Conservation (phyloP, 2,797 vertebrate species). For the Ficedula albicollis region DNA sequence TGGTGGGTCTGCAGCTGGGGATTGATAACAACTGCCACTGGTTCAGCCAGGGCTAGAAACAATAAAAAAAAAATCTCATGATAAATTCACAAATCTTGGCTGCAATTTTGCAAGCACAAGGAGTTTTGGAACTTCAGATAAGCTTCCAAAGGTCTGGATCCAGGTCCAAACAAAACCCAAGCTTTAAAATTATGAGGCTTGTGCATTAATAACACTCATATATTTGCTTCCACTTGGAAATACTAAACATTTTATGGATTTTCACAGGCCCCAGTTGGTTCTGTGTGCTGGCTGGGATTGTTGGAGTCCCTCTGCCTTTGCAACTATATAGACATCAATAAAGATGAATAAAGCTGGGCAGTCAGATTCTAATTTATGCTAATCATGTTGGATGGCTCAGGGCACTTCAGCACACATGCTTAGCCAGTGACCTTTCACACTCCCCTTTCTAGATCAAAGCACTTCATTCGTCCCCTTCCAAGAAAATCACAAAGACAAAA, state of each 20-base stretch:
- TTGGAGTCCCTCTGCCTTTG: background rate
- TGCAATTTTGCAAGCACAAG: conserved; percentile 9
- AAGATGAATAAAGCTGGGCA: conserved; percentile 55
- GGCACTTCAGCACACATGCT: conserved; percentile 55
- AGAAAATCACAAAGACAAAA: conserved; percentile 67
- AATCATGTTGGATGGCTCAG: conserved; percentile 51
- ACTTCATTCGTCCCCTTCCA: conserved; percentile 40
- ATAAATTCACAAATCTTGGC: background rate
- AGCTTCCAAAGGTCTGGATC: conserved; percentile 22
- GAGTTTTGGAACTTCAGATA: conserved; percentile 38
- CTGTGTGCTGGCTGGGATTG: background rate
- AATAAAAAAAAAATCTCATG: background rate
- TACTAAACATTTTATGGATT: conserved; percentile 43
- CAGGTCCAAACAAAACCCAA: conserved; percentile 41
- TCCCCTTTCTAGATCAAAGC: conserved; percentile 55
- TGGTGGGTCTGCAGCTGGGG: background rate
- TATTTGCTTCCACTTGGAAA: conserved; percentile 17
- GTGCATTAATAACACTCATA: background rate
- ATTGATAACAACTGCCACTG: background rate
- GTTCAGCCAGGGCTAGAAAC: background rate
- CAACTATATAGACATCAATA: conserved; percentile 55
- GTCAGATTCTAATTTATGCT: conserved; percentile 64
- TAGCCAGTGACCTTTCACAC: conserved; percentile 62
- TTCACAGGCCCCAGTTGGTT: conserved; percentile 28
- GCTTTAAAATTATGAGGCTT: background rate